A percentile compares a stretch with the other conserved stretches of the same genome.
Conservation (phyloP, 2,888 invertebrate genomes). For the Ceratothoa steindachneri region DNA sequence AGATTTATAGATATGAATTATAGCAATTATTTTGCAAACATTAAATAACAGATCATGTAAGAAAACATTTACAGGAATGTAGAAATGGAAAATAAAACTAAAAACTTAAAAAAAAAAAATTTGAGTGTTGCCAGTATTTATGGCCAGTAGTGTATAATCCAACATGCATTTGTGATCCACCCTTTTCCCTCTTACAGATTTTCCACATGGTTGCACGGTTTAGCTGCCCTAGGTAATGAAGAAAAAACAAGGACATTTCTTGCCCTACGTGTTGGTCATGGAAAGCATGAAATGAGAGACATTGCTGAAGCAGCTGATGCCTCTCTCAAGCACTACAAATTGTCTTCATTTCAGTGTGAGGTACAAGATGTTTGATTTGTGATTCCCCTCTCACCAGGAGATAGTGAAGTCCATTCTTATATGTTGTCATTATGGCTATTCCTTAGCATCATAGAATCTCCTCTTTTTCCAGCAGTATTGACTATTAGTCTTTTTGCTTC, state of each 20-base stretch:
- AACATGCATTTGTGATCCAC: too few relatives aligned
- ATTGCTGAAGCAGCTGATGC: slow-evolving; percentile 63
- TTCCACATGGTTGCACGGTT: slow-evolving; percentile 59
- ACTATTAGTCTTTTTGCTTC: too few relatives aligned
- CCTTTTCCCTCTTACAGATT: too few relatives aligned
- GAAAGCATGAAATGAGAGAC: slow-evolving; percentile 59
- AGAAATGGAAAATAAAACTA: too few relatives aligned
- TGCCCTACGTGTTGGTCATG: slow-evolving; percentile 63
- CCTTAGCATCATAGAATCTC: neutral
- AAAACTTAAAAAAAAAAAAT: too few relatives aligned
- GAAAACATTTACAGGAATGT: too few relatives aligned
- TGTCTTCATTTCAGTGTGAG: slow-evolving; percentile 58
- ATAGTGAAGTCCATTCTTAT: neutral
- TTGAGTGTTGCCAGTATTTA: too few relatives aligned
- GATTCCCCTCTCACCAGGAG: neutral
- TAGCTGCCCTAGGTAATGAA: slow-evolving; percentile 76
- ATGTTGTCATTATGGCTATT: neutral
- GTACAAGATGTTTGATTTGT: slow-evolving; percentile 61
- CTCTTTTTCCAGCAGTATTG: neutral
- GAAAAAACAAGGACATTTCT: slow-evolving; percentile 79
- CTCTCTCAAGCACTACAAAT: slow-evolving; percentile 67
- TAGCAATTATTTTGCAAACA: too few relatives aligned
- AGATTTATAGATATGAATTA: too few relatives aligned
- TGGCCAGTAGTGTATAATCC: too few relatives aligned
- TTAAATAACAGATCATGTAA: too few relatives aligned